Percentiles rank a stretch among this genome's conserved stretches.
These are phyloP conservation scores for Sphenodon punctatus DNA, from an alignment of 2,797 vertebrate genomes.

Conservation along the genomic window DNA sequence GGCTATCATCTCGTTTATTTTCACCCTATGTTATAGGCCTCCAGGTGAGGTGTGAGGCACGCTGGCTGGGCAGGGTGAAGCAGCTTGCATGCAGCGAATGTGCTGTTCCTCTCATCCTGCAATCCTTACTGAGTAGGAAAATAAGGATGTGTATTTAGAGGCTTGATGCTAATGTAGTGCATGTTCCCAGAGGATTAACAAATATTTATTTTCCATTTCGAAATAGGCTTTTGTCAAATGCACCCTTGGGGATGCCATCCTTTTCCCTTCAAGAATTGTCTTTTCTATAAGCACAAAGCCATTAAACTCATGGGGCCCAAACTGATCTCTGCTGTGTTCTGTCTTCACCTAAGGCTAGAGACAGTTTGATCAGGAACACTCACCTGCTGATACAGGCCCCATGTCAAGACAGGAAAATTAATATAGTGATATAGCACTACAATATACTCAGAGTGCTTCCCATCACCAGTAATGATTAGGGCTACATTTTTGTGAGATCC, in stretches of 20 bases:
- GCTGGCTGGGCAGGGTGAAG: not conserved
- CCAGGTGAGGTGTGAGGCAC: not conserved
- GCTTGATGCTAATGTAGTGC: not conserved
- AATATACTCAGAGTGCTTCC: not conserved
- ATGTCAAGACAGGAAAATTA: no score
- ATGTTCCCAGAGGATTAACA: not conserved
- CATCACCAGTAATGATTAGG: not conserved
- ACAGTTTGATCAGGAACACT: no score
- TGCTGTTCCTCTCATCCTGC: not conserved
- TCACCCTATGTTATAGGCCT: no score
- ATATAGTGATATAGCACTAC: not conserved
- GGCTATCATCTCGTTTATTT: not conserved
- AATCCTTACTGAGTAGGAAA: not conserved
- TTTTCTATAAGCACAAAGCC: not conserved
- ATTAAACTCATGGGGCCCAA: not conserved
- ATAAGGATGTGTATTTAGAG: not conserved
- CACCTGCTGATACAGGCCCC: no score
- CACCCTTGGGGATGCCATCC: not conserved
- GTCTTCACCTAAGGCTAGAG: not conserved
- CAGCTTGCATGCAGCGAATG: not conserved
- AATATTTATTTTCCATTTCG: not conserved
- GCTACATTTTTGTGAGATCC: no score
- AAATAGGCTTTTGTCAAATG: not conserved
- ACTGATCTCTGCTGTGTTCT: not conserved
- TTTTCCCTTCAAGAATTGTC: not conserved